Base-by-base conservation (phyloP, 2,888 invertebrate species). In the Spicauda simplicius region DNA sequence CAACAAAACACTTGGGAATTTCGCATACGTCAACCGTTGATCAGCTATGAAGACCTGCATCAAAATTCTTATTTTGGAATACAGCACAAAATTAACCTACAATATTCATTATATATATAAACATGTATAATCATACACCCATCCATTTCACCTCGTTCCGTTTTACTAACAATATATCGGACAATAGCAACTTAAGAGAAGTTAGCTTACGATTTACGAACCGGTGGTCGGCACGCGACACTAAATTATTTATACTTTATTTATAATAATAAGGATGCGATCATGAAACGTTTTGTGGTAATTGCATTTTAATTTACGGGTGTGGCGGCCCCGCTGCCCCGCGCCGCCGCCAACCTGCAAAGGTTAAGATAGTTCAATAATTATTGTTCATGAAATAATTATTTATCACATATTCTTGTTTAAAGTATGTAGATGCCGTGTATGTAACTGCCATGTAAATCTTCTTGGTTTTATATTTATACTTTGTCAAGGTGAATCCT, bases 51-150 rank as follows among this genome's bases (percentile, higher is more conserved):
- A 69, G 67, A 76, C 74, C 76, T 76, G 75, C 78, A 77, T 78
- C 71, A 69, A 74, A 77, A 75, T 73, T 75, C 77, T 76, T 71
- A 79, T 82, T 81, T 79, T 80, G 83, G 84, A 85, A 85, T 75
- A 90, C 91, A 88, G 88, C 91, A 90, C 90, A 85, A 90, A 88
- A 90, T 90, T 91, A 92, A 89, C 89, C 90, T 92, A 92, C 82
- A 79, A 90, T 91, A 90, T 84, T 89, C 89, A 88, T 88, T 90
- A 90, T 90, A 90, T 65, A 65, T 90, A 91, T 91, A 91, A 87
- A 90, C 86, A 88, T 87, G 86, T 89, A 90, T 90, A 89, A 87
- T 90, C 88, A 87, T 87, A 88, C 91, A 88, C 84, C 85, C 88
- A 84, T 87, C 83, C 89, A 86, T 84, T 84, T 81, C 86, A 83